A percentile compares a stretch with the other conserved stretches of the same genome.
Conservation (phyloP, 1,140 invertebrate genomes). For the Drosophila ohnishii region DNA sequence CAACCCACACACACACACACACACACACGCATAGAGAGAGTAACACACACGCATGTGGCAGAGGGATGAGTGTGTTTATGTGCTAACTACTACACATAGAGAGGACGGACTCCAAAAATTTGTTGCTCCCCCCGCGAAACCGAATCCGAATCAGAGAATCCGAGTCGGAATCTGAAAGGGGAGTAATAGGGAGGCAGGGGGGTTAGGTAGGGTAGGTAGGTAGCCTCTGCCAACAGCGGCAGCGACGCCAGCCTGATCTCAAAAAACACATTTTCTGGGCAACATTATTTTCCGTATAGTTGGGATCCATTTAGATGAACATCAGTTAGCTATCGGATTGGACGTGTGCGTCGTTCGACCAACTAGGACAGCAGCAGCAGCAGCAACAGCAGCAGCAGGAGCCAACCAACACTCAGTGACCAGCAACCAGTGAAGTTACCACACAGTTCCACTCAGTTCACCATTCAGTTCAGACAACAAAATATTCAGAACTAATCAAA, state of each 20-base stretch:
- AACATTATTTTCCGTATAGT: constrained; percentile 82
- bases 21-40: neutral
- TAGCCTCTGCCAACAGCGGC: constrained; percentile 24
- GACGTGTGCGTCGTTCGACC: constrained; percentile 68
- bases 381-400: constrained; percentile 4
- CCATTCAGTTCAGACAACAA: neutral
- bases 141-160: constrained; percentile 7
- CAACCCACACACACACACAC: constrained; percentile 46
- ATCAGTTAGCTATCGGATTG: constrained; percentile 83
- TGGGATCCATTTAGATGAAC: constrained; percentile 83
- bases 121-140: constrained; percentile 2
- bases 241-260: constrained; percentile 58
- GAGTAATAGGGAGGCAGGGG: too few relatives aligned
- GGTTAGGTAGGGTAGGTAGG: too few relatives aligned
- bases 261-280: constrained; percentile 78
- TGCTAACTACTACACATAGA: constrained; percentile 23
- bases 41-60: constrained; percentile 14
- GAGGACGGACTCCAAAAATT: constrained; percentile 40
- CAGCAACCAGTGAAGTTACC: constrained; percentile 1
- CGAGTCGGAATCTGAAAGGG: neutral
- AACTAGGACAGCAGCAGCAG: constrained; percentile 5
- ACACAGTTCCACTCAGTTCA: neutral
- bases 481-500: neutral
- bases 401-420: neutral
- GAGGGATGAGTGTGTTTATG: constrained; percentile 22